Evolutionary conservation across 1,140 invertebrate species (phyloP).

Genomic region (Sinonovacula constricta): DNA sequence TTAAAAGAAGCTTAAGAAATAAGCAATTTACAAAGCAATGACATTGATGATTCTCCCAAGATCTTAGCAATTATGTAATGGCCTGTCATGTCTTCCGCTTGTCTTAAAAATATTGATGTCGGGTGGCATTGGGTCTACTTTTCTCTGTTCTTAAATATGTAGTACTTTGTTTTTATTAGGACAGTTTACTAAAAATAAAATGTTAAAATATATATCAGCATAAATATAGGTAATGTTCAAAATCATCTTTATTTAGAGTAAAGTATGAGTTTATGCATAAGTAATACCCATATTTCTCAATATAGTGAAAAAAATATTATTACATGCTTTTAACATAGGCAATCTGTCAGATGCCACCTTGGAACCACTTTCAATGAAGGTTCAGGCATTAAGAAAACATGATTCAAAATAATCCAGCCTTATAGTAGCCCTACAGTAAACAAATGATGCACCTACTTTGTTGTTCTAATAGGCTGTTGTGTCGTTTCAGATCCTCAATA

Average conservation of each 20-base stretch:
- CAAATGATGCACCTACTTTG: constrained; percentile 85
- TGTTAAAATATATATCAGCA: background rate
- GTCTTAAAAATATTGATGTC: too few species aligned
- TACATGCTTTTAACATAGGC: background rate
- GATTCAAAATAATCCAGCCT: background rate
- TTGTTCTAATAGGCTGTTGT: constrained; percentile 92
- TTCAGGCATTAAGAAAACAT: background rate
- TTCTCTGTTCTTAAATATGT: too few species aligned
- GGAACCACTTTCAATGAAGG: too few species aligned
- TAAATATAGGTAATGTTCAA: background rate
- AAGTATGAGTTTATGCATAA: too few species aligned
- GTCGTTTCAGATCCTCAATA: constrained; percentile 95
- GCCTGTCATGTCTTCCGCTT: too few species aligned
- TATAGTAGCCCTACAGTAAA: background rate
- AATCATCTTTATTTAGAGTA: too few species aligned
- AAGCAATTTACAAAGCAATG: too few species aligned
- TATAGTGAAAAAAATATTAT: background rate
- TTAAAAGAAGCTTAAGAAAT: too few species aligned
- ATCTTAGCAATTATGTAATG: too few species aligned
- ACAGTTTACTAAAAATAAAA: background rate
- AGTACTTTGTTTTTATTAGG: too few species aligned
- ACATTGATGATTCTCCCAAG: too few species aligned
- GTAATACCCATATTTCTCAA: background rate
- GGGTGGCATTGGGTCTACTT: too few species aligned
- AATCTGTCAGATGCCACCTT: background rate